Evolutionary conservation across 2,797 vertebrate species (phyloP), one percentile per base, ranked within the genome.

Genomic region (Labroides dimidiatus): DNA sequence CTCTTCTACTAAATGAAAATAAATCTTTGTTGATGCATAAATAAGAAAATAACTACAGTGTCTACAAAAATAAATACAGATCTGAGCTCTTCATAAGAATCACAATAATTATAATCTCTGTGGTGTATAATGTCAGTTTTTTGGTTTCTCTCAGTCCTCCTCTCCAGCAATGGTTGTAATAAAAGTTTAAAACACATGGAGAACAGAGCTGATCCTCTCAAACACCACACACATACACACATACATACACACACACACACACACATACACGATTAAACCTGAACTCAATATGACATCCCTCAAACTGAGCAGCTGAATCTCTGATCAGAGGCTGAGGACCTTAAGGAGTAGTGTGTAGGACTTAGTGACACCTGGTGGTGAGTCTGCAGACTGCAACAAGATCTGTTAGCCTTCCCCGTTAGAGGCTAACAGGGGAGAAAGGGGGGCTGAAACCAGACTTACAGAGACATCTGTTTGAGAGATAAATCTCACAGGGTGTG

Each of bases 61-160:
- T n/a, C 73, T 82, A 85, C 75, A 88, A 90, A 93, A 93, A 93
- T 93, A 94, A 93, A 92, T 87, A 93, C 67, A 56, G 77, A 86
- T 89, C 72, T 92, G 80, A 72, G 82, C 82, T 78, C 76, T 89
- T 85, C 86, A 13, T 39, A 13, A 37, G 3, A 37, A 13, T 39
- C 12, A 14, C 13, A 9, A 37, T 39, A 2, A 90, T 81, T 78
- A 83, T 81, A 50, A 64, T 78, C 19, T 80, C 10, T 82, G 44
- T 56, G 30, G 81, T 83, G 72, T 82, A 91, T 81, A 91, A 89
- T 91, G 84, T 75, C 57, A 10, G 4, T 77, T 69, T 85, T 94
- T 92, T 93, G 91, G 91, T 93, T 81, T 88, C 62, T 54, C 43
- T 78, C 62, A 68, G 78, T 84, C 68, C 72, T 58, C 56, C 50